Base-by-base conservation (phyloP, 2,797 vertebrate species). In the Allobates femoralis region DNA sequence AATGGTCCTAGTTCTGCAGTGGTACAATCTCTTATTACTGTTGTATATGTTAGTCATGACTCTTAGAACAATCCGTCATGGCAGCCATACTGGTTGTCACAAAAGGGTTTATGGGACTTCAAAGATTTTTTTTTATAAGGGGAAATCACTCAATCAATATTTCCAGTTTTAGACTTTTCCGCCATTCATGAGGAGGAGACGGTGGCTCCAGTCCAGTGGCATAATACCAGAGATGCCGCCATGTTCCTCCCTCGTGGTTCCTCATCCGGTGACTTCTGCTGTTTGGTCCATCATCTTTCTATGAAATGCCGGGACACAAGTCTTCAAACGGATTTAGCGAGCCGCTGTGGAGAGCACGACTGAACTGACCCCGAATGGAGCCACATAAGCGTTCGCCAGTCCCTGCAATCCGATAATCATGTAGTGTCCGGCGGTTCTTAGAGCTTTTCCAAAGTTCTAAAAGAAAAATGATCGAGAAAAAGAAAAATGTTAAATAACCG, bases 351-450 rank as follows among this genome's bases (percentile, higher is more conserved):
- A 94, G 1, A 94, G 89, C 66, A 98, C 94, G 0, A 95, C 93
- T 71, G 95, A 89, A 1, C 95, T 91, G 7, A 95, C 92, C 0
- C 94, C 92, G 2, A 96, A 93, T 0, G 97, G 97, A 34, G 96
- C 93, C 0, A 96, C 94, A 86, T 98, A 99, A 60, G 95, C 96
- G 0, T 94, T 90, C 0, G 97, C 94, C 26, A 98, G 94, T 55
- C 94, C 96, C 89, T 99, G 96, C 53, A 99, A 92, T 15, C 98
- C 97, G 0, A 97, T 89, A 90, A 97, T 92, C 41, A 99, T 51
- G 88, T 97, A 99, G 89, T 90, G 97, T 93, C 98, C 99, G 21
- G 96, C 96, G 91, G 94, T 95, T 69, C 92, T 93, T 85, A 98
- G 89, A 5, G 92, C 96, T 85, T 97, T 99, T 53, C 96, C 93